phyloP scores from a whole-genome alignment of 2,797 vertebrate species.

The Loris lydekkerianus region DNA sequence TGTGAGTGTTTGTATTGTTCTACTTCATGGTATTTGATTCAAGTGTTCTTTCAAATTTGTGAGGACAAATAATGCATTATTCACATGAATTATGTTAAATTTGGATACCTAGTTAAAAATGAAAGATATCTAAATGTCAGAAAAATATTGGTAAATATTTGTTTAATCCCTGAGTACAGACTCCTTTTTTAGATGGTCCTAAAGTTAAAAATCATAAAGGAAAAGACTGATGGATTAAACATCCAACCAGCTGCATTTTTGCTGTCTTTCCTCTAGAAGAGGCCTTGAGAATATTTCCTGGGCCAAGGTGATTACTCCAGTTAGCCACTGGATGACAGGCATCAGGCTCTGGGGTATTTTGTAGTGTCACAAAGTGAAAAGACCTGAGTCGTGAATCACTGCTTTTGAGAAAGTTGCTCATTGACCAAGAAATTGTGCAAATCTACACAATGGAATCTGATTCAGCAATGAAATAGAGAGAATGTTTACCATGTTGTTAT shows the following conservation, averaged over 20 bases:
- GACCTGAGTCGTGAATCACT: background rate
- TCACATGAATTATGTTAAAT: background rate
- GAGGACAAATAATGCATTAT: background rate
- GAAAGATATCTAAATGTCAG: background rate
- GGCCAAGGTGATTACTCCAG: background rate
- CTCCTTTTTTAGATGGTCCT: background rate
- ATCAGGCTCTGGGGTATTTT: background rate
- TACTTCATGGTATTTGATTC: background rate
- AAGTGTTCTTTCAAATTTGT: background rate
- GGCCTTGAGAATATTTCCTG: background rate
- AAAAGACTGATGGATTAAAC: background rate
- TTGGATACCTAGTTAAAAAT: background rate
- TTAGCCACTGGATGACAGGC: background rate
- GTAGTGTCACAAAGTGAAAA: background rate
- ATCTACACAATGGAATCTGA: background rate
- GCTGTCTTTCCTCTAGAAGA: background rate
- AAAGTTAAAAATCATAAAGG: background rate
- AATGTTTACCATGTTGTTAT: background rate
- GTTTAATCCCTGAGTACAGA: background rate
- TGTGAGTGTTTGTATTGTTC: background rate
- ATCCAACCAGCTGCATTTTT: background rate
- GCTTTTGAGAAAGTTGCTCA: background rate
- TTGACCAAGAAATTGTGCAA: background rate
- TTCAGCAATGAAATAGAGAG: background rate
- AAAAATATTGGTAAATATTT: conserved; percentile 11